Evolutionary conservation across 2,797 vertebrate species (phyloP).

Genomic region (Typhlichthys subterraneus): DNA sequence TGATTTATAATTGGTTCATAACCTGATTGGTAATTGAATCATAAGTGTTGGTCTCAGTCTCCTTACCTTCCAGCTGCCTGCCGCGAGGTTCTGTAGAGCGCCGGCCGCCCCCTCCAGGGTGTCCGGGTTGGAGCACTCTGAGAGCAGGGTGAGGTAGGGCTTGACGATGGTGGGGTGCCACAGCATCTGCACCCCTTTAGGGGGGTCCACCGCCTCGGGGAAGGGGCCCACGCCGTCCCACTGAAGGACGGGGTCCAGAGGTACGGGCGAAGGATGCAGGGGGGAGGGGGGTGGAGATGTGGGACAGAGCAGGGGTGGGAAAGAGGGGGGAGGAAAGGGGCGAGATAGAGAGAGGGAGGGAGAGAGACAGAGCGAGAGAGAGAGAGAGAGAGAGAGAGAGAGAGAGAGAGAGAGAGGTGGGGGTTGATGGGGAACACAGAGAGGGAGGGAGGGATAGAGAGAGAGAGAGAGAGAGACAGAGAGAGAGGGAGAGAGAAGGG

Average conservation of each 20-base stretch:
- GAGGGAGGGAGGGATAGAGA: neutral
- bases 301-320: too few relatives aligned
- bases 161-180: conserved; percentile 99
- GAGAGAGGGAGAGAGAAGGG: neutral
- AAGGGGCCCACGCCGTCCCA: conserved; percentile 98
- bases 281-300: neutral
- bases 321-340: too few relatives aligned
- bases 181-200: conserved; percentile 98
- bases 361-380: neutral
- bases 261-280: conserved; percentile 18
- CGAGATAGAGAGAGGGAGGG: neutral
- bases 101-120: conserved; percentile 97
- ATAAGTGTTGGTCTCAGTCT: conserved; percentile 1
- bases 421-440: too few relatives aligned
- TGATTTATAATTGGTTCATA: too few relatives aligned
- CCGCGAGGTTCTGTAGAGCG: conserved; percentile 97
- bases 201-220: conserved; percentile 92
- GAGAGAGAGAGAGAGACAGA: too few relatives aligned
- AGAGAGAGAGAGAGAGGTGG: neutral
- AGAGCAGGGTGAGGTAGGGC: conserved; percentile 99
- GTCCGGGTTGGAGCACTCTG: conserved; percentile 98
- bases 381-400: neutral
- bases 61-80: conserved; percentile 97
- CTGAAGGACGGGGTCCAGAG: conserved; percentile 69
- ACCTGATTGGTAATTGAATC: too few relatives aligned